phyloP scores from a whole-genome alignment of 2,888 invertebrate species.

The Melolontha melolontha region DNA sequence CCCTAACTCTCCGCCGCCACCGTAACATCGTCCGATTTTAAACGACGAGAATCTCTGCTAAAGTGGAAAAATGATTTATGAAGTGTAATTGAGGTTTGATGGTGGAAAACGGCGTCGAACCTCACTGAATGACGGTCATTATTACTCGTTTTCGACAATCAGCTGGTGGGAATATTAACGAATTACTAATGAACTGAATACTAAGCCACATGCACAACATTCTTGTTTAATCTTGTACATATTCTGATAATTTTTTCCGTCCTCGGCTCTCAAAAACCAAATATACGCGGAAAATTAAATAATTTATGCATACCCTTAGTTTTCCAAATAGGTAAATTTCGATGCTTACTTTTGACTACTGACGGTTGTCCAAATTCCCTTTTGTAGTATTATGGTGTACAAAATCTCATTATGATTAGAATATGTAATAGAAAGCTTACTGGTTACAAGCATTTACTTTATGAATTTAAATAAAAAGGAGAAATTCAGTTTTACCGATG shows the following conservation, averaged over 20 bases:
- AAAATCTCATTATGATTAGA: no score
- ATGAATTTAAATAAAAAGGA: no score
- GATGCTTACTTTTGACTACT: no score
- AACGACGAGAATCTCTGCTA: slow-evolving; percentile 33
- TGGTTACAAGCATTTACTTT: no score
- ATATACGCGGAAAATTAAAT: neutral
- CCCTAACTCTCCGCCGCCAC: neutral
- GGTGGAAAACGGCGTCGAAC: slow-evolving; percentile 20
- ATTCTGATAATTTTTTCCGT: slow-evolving; percentile 8
- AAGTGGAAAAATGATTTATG: slow-evolving; percentile 40
- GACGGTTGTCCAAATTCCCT: no score
- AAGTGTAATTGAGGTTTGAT: slow-evolving; percentile 38
- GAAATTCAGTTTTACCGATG: no score
- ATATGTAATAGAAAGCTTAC: no score
- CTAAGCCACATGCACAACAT: slow-evolving; percentile 16
- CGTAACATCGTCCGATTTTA: slow-evolving; percentile 22
- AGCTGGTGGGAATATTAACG: slow-evolving; percentile 30
- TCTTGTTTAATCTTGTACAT: slow-evolving; percentile 24
- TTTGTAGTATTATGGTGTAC: no score
- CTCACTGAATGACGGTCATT: slow-evolving; percentile 34
- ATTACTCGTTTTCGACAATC: slow-evolving; percentile 35
- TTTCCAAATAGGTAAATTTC: neutral
- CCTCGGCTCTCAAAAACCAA: neutral
- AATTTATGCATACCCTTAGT: neutral
- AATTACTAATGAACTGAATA: slow-evolving; percentile 34